These are phyloP conservation scores for Coptodon bakossiorum DNA, from an alignment of 2,113 vertebrate species.

Conservation along the genomic window DNA sequence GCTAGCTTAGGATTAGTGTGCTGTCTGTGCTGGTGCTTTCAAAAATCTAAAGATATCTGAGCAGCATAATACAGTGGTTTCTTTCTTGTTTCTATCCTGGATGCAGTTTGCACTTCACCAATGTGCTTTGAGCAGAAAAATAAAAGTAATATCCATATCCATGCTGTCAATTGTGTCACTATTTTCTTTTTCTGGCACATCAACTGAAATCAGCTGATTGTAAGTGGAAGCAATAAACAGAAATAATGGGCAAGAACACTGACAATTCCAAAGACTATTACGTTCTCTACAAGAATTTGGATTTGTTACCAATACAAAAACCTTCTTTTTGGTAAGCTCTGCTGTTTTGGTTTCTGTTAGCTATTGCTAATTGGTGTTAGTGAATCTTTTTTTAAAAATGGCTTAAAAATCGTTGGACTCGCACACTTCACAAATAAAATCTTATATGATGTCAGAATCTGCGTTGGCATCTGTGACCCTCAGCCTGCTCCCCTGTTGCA, in stretches of 20 bases:
- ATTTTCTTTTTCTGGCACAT: too few species aligned
- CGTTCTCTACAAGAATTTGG: not conserved
- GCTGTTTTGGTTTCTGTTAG: not conserved
- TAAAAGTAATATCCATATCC: not conserved
- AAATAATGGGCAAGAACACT: not conserved
- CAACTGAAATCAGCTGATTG: not conserved
- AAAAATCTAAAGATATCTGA: not conserved
- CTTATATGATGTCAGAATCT: not conserved
- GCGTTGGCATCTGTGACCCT: too few species aligned
- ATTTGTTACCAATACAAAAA: not conserved
- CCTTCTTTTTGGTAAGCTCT: fast-evolving
- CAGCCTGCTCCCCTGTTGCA: too few species aligned
- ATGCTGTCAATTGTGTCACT: fast-evolving
- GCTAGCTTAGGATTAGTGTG: not conserved
- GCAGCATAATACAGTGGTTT: not conserved
- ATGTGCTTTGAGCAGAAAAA: not conserved
- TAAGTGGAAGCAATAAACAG: not conserved
- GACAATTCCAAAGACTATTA: not conserved
- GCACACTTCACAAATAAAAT: not conserved
- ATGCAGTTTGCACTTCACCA: not conserved
- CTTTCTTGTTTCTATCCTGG: not conserved
- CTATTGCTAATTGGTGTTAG: not conserved
- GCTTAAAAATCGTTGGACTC: not conserved
- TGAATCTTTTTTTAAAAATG: not conserved
- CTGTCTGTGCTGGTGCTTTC: not conserved